Base-by-base conservation (phyloP, 2,888 invertebrate species). In the Chrysolina oricalcia region DNA sequence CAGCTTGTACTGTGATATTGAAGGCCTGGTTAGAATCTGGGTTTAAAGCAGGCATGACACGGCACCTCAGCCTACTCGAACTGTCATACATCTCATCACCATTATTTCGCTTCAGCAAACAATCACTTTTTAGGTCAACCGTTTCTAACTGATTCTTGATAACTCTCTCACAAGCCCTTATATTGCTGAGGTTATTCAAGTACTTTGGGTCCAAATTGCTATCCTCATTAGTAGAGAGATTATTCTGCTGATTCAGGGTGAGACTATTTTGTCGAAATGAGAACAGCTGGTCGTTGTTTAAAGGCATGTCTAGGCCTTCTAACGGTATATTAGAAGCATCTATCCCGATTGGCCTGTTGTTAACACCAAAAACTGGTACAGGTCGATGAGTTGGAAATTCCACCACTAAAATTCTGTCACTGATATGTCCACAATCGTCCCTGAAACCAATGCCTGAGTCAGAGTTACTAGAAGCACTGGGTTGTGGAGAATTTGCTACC, bases 361-460 rank as follows among this genome's bases (percentile, higher is more conserved):
- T 82, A 48, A 81, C 83, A 48, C 72, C 82, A 48, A 81, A 73
- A 56, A 84, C 64, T 8, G 85, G 79, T 35, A 76, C 67, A 63
- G 86, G 86, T 53, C 87, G 83, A 73, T 87, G 85, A 13, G 89
- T 89, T 0, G 93, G 92, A 85, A 95, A 95, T 85, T 96, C 95
- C 0, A 95, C 94, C 0, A 94, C 93, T 43, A 95, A 87, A 83
- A 96, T 95, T 74, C 95, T 90, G 86, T 96, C 96, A 0, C 95
- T 95, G 69, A 96, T 93, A 84, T 95, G 95, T 11, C 94, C 93
- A 83, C 94, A 94, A 83, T 97, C 97, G 83, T 97, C 97, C 79
- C 96, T 93, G 84, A 97, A 97, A 0, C 98, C 98, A 76, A 98
- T 97, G 0, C 98, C 98, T 1, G 97, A 98, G 87, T 98, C 98